Percentiles rank a stretch among this genome's conserved stretches.
Conservation (phyloP, 2,113 vertebrate species). For the Rhodinocichla rosea region DNA sequence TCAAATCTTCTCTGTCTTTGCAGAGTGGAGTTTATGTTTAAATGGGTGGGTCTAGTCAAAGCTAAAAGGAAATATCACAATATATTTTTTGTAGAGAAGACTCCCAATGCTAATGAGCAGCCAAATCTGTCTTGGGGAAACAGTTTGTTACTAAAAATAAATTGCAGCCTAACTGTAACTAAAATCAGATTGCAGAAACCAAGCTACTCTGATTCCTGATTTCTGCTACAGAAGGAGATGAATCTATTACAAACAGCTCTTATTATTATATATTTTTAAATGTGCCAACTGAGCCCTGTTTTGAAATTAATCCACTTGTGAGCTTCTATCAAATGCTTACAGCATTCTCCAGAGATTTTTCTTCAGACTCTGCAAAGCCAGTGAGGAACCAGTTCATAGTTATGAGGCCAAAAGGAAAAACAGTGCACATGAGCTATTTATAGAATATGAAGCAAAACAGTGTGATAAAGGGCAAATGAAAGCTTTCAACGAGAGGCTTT, state of each 20-base stretch:
- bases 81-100: conserved; percentile 53
- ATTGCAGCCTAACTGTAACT: conserved; percentile 67
- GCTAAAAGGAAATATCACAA: conserved; percentile 36
- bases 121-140: conserved; percentile 65
- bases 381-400: conserved; percentile 37
- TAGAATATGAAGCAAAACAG: conserved; percentile 51
- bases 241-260: conserved; percentile 40
- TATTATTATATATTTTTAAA: conserved; percentile 25
- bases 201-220: conserved; percentile 22
- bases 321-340: background rate
- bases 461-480: conserved; percentile 61
- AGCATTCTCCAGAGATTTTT: conserved; percentile 15
- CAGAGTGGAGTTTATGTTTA: conserved; percentile 57
- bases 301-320: conserved; percentile 11
- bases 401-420: conserved; percentile 57
- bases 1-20: background rate
- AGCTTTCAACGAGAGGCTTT: background rate
- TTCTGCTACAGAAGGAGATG: conserved; percentile 32
- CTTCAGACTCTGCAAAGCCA: conserved; percentile 8
- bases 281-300: background rate
- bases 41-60: conserved; percentile 33
- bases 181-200: conserved; percentile 61
- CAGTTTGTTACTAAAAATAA: conserved; percentile 80
- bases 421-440: conserved; percentile 50
- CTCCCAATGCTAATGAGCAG: conserved; percentile 71